Evolutionary conservation across 2,888 invertebrate species (phyloP), one percentile per base, ranked within the genome.

Genomic region (Dolichomitus sp.): DNA sequence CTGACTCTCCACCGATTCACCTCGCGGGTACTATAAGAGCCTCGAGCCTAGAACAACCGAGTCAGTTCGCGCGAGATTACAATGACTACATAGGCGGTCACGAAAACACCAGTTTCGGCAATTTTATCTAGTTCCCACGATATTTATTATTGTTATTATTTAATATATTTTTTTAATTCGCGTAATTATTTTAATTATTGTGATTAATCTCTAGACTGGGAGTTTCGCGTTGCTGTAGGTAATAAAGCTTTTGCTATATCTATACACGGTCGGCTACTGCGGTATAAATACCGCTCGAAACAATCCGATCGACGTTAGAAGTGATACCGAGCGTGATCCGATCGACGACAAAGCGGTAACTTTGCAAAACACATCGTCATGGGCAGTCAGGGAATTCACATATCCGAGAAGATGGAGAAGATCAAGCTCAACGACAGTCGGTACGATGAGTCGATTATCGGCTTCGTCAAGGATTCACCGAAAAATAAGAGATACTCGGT

Each of bases 401-500:
- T 83, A 61, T 79, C 76, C 76, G 83, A 83, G 45, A 84, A 88
- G 61, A 73, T 85, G 74, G 80, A 52, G 9, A 80, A 78, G 48
- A 68, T 84, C n/a, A 81, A 57, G 48, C 81, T 85, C 48, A 74
- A 74, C 66, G 84, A 86, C 6, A 70, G 76, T 54, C 63, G 72
- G 33, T 69, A 54, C 42, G 88, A 87, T 48, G 91, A 91, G 74
- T 40, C 69, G 7, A 87, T 88, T 14, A 87, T 88, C 42, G 88
- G 79, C 63, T 92, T 93, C 80, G 86, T 88, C 37, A 90, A 90
- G 81, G 87, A 91, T 87, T 86, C 86, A n/a, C 87, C 90, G 63
- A 90, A 89, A 85, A 88, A 89, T 59, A 79, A 86, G 19, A 89
- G 87, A 89, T 93, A 93, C 75, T 90, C 92, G 92, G 92, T 93